phyloP scores from a whole-genome alignment of 2,797 vertebrate genomes.

The Pangasius mekongensis region DNA sequence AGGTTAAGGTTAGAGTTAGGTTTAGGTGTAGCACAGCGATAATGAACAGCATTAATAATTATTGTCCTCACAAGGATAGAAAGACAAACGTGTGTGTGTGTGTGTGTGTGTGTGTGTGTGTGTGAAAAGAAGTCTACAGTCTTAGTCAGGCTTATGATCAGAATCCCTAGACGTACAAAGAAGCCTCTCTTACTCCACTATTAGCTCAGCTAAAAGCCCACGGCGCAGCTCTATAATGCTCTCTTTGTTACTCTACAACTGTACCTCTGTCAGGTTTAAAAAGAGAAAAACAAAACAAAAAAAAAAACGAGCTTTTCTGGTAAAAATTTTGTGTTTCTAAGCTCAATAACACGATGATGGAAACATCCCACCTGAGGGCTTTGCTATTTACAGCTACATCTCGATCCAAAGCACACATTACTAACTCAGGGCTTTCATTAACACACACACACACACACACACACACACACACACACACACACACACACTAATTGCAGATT shows the following conservation, averaged over 20 bases:
- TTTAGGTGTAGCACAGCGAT: no score
- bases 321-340: background rate
- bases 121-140: background rate
- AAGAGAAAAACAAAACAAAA: no score
- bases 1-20: no score
- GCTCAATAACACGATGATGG: background rate
- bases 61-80: no score
- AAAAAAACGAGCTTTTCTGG: background rate
- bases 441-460: slow-evolving; percentile 15
- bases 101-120: slow-evolving; percentile 9
- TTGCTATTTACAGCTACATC: slow-evolving; percentile 4
- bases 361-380: slow-evolving; percentile 54
- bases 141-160: slow-evolving; percentile 65
- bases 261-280: slow-evolving; percentile 49
- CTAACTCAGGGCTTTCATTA: background rate
- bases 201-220: slow-evolving; percentile 29
- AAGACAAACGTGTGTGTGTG: background rate
- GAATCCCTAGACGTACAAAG: background rate
- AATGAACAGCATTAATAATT: no score
- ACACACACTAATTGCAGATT: background rate
- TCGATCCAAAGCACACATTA: background rate
- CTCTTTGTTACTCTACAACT: slow-evolving; percentile 71
- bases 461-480: slow-evolving; percentile 3
- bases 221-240: slow-evolving; percentile 65
- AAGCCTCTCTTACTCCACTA: slow-evolving; percentile 34